phyloP scores from a whole-genome alignment of 2,888 invertebrate genomes.

The Neoscelio sp. region DNA sequence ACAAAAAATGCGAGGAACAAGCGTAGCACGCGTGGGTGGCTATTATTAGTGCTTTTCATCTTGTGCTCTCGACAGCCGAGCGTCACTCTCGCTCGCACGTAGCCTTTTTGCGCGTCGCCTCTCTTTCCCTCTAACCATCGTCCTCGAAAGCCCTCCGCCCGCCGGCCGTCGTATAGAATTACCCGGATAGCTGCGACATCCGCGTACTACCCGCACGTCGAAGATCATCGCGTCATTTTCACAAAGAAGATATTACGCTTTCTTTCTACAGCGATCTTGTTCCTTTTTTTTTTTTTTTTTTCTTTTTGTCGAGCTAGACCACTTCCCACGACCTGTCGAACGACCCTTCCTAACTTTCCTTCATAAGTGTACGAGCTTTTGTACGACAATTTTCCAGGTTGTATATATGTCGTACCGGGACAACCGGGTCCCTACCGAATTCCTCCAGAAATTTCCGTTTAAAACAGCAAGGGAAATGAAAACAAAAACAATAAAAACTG shows the following conservation, averaged over 20 bases:
- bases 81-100: constrained; percentile 48
- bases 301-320: constrained; percentile 19
- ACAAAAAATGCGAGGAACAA: constrained; percentile 42
- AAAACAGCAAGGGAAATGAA: too few species aligned
- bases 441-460: too few species aligned
- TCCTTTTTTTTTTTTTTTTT: constrained; percentile 8
- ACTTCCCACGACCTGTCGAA: constrained; percentile 61
- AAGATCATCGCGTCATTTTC: constrained; percentile 64
- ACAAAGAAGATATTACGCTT: constrained; percentile 61
- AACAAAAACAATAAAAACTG: too few species aligned
- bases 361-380: constrained; percentile 36
- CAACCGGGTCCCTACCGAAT: too few species aligned
- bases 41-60: constrained; percentile 69
- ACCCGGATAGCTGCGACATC: constrained; percentile 47
- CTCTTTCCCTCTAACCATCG: constrained; percentile 49
- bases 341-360: constrained; percentile 55
- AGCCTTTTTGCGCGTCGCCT: constrained; percentile 43
- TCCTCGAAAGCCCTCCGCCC: constrained; percentile 58
- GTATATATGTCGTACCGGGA: too few species aligned
- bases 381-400: too few species aligned
- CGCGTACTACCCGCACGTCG: constrained; percentile 58
- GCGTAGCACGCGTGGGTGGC: constrained; percentile 61
- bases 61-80: constrained; percentile 48
- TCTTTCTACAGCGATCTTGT: constrained; percentile 9
- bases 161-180: constrained; percentile 66